These are phyloP conservation scores for Phrynocephalus forsythii DNA, from an alignment of 2,797 vertebrate genomes.

Conservation along the genomic window DNA sequence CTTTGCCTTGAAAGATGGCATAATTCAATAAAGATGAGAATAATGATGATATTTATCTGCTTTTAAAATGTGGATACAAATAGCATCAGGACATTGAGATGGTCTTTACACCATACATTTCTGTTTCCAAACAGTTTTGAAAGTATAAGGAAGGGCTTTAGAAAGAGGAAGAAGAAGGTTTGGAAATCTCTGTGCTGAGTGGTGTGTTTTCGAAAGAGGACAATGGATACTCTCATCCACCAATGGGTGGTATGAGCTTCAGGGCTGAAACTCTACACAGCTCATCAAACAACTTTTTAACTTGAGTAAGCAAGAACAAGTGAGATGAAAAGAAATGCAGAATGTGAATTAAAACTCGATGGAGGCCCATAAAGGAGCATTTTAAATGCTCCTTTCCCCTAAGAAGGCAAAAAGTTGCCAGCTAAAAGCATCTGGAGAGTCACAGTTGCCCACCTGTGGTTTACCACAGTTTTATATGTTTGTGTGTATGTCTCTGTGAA, in stretches of 20 bases:
- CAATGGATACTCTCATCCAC: neutral
- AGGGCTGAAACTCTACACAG: neutral
- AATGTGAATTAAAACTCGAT: neutral
- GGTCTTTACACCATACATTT: neutral
- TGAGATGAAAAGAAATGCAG: neutral
- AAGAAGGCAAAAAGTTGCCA: no score
- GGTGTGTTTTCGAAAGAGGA: slow-evolving; percentile 16
- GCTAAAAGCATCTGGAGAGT: no score
- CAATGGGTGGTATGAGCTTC: neutral
- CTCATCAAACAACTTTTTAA: neutral
- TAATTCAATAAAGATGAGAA: no score
- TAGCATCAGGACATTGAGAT: neutral
- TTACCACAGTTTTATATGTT: no score
- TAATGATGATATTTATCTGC: no score
- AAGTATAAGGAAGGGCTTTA: neutral
- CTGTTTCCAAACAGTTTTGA: neutral
- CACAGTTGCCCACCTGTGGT: no score
- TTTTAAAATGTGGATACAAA: no score
- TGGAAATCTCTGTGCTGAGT: rapidly evolving
- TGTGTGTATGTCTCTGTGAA: no score
- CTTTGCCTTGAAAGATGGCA: no score
- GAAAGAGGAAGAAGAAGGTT: slow-evolving; percentile 1
- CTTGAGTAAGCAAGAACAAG: neutral
- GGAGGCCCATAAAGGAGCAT: neutral
- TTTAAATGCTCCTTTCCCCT: no score